These are phyloP conservation scores for Oxyruncus cristatus DNA, from an alignment of 2,113 vertebrate species.

Conservation along the genomic window DNA sequence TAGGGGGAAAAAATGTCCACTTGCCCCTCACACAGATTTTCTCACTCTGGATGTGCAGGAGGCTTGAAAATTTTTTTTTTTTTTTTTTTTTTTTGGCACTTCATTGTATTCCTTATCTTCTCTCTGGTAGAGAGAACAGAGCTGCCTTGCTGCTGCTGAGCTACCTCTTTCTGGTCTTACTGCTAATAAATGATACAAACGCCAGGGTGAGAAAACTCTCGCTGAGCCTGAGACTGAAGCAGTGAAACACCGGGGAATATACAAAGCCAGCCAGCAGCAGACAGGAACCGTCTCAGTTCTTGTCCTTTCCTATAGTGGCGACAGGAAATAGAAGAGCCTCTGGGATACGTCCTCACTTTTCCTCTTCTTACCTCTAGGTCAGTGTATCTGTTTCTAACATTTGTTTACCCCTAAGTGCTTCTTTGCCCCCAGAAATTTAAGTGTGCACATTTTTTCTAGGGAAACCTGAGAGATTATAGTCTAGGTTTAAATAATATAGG, in stretches of 20 bases:
- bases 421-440: neutral
- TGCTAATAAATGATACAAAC: neutral
- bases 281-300: neutral
- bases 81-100: neutral
- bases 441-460: neutral
- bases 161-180: neutral
- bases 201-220: neutral
- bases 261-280: neutral
- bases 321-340: neutral
- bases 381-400: neutral
- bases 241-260: neutral
- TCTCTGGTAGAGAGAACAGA: neutral
- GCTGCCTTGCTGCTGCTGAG: neutral
- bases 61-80: neutral
- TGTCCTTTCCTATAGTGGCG: neutral
- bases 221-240: neutral
- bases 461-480: neutral
- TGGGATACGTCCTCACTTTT: neutral
- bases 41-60: neutral
- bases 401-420: neutral
- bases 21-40: neutral
- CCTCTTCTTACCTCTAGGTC: neutral
- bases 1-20: neutral
- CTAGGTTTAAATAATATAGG: neutral
- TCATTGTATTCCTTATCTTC: neutral